Evolutionary conservation across 2,113 vertebrate species (phyloP).

Genomic region (Salvator merianae): DNA sequence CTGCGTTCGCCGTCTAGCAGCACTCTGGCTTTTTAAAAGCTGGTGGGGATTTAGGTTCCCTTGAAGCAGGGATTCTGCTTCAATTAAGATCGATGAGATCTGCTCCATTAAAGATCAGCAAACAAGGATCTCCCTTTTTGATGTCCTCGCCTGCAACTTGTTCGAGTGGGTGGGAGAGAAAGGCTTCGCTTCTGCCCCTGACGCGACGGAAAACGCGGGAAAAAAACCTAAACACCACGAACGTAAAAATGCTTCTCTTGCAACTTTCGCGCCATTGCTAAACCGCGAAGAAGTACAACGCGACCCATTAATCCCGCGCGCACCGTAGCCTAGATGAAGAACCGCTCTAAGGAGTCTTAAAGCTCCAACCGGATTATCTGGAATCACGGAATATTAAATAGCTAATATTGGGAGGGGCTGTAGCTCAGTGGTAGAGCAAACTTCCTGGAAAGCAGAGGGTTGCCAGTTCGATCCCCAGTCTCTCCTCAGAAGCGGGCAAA

Average conservation of each 20-base stretch:
- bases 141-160: slow-evolving; percentile 24
- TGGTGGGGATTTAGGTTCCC: neutral
- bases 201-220: slow-evolving; percentile 11
- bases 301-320: neutral
- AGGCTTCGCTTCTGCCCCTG: slow-evolving; percentile 27
- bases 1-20: slow-evolving; percentile 3
- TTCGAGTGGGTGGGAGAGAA: neutral
- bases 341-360: neutral
- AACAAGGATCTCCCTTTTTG: slow-evolving; percentile 5
- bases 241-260: neutral
- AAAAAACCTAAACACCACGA: slow-evolving; percentile 44
- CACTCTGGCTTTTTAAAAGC: neutral
- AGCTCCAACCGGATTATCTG: neutral
- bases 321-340: neutral
- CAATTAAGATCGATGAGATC: neutral
- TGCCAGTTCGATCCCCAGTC: too few relatives aligned
- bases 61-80: neutral
- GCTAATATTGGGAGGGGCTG: neutral
- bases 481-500: too few relatives aligned
- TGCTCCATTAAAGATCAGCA: neutral
- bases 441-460: too few relatives aligned
- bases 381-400: slow-evolving; percentile 2
- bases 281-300: rapidly evolving
- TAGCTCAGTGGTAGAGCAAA: too few relatives aligned
- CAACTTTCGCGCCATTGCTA: neutral